phyloP scores from a whole-genome alignment of 2,113 vertebrate genomes.

The Nycticebus coucang region DNA sequence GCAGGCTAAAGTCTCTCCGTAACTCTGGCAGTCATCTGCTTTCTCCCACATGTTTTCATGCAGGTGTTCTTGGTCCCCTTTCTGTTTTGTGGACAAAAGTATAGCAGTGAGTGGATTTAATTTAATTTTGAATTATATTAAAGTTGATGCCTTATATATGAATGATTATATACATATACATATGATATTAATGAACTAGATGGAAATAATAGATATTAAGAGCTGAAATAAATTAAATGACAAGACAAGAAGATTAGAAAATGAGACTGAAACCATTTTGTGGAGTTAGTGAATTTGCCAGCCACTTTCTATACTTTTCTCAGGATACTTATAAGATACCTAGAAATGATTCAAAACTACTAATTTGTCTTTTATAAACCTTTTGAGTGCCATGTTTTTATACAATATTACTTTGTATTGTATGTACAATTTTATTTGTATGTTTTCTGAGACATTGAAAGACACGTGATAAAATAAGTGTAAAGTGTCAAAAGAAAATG shows the following conservation, averaged over 20 bases:
- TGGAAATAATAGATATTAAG: not conserved
- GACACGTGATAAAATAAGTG: not conserved
- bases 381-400: not conserved
- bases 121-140: not conserved
- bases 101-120: not conserved
- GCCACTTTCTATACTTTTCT: not conserved
- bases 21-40: not conserved
- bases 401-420: not conserved
- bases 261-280: not conserved
- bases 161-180: not conserved
- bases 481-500: not conserved
- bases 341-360: not conserved
- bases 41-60: not conserved
- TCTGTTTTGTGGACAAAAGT: not conserved
- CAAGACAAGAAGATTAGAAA: not conserved
- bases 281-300: not conserved
- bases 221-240: not conserved
- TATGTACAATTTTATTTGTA: no score
- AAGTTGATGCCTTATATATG: not conserved
- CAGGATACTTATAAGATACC: not conserved
- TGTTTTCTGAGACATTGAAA: not conserved
- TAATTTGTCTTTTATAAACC: not conserved
- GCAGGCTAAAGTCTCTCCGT: not conserved
- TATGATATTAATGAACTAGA: not conserved
- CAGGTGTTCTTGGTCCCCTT: not conserved